phyloP scores from a whole-genome alignment of 2,888 invertebrate genomes.

The Melitaea athalia region DNA sequence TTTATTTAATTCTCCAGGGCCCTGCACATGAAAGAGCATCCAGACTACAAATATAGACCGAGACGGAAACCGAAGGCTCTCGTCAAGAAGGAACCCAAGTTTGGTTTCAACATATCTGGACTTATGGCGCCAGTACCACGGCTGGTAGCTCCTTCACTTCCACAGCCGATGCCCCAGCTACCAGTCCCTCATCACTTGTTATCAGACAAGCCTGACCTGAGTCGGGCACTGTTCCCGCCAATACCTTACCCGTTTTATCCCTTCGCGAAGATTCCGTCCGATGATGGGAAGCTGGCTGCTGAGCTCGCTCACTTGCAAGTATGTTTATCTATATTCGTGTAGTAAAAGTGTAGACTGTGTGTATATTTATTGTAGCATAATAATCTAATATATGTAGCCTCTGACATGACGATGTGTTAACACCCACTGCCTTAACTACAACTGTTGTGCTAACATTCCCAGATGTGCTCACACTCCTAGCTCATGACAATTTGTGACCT shows the following conservation, averaged over 20 bases:
- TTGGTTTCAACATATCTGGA: constrained; percentile 86
- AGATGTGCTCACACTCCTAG: too few relatives aligned
- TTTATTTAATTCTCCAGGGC: constrained; percentile 83
- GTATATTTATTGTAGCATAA: too few relatives aligned
- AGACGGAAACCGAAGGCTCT: constrained; percentile 93
- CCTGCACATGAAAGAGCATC: constrained; percentile 96
- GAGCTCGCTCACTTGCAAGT: constrained; percentile 86
- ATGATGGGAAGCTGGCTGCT: constrained; percentile 84
- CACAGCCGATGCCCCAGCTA: constrained; percentile 71
- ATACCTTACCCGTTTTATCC: constrained; percentile 88
- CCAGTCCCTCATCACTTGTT: constrained; percentile 79
- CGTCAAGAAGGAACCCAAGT: constrained; percentile 90
- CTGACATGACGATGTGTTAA: too few relatives aligned
- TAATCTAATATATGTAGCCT: too few relatives aligned
- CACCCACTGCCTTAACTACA: too few relatives aligned
- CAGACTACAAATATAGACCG: constrained; percentile 95
- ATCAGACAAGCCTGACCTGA: constrained; percentile 84
- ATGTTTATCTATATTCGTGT: constrained; percentile 24
- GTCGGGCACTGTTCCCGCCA: constrained; percentile 86
- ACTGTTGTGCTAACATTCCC: too few relatives aligned
- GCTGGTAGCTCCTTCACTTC: constrained; percentile 62
- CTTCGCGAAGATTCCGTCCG: constrained; percentile 81
- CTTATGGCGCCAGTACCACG: constrained; percentile 83
- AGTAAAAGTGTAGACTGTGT: too few relatives aligned
- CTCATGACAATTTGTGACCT: too few relatives aligned